These are phyloP conservation scores for Euphysa ruthae DNA, from an alignment of 30 jellyfish, hydroid and myxozoan species.

Conservation along the genomic window DNA sequence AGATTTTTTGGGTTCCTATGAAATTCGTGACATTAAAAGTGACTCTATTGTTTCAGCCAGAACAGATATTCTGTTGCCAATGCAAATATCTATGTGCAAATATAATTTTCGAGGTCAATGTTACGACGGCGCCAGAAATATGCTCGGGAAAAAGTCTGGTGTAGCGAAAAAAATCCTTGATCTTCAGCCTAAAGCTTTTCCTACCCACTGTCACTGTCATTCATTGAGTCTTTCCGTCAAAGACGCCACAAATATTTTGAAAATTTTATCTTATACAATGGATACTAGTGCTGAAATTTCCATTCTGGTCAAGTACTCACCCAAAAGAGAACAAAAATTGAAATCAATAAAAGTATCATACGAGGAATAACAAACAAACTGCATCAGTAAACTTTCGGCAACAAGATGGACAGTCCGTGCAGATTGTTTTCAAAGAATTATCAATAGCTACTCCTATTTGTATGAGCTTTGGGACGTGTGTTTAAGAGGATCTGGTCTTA, in stretches of 20 bases:
- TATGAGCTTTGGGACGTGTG: conserved; percentile 32
- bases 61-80: conserved; percentile 36
- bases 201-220: conserved; percentile 57
- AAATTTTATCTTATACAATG: conserved; percentile 36
- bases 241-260: conserved; percentile 34
- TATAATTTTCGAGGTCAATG: conserved; percentile 48
- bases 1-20: conserved; percentile 46
- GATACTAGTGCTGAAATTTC: conserved; percentile 24
- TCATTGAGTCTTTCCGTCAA: conserved; percentile 47
- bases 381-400: conserved; percentile 6
- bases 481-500: conserved; percentile 9
- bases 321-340: conserved; percentile 24
- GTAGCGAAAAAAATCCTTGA: conserved; percentile 42
- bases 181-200: conserved; percentile 45
- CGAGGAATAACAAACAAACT: conserved; percentile 13
- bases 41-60: conserved; percentile 43
- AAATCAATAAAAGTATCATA: conserved; percentile 3
- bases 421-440: conserved; percentile 31
- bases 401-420: conserved; percentile 54
- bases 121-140: conserved; percentile 47
- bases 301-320: conserved; percentile 20
- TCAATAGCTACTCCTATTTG: conserved; percentile 15
- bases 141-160: conserved; percentile 47
- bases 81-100: conserved; percentile 53
- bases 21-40: conserved; percentile 26